A percentile compares a stretch with the other conserved stretches of the same genome.
Conservation (phyloP, 23 tunicate genomes). For the Diplosoma virens region DNA sequence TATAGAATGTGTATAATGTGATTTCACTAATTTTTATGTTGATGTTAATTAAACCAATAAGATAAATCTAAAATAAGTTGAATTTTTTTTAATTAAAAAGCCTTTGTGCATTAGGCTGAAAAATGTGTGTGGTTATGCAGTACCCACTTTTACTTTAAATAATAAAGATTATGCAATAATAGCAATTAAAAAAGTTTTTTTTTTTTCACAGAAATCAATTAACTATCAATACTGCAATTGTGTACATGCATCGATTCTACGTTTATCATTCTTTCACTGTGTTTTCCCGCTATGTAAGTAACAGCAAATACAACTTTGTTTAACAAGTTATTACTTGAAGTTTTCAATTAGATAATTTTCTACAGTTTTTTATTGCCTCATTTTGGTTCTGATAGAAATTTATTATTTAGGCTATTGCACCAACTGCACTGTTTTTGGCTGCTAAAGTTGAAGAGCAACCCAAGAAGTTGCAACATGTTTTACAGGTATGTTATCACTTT, state of each 20-base stretch:
- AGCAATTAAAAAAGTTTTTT: background rate
- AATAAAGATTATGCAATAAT: background rate
- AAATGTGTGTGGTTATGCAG: no score
- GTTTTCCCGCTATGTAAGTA: conserved; percentile 78
- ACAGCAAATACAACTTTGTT: no score
- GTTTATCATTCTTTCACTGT: conserved; percentile 90
- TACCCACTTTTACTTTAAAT: background rate
- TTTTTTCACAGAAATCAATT: conserved; percentile 74
- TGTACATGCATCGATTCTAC: conserved; percentile 96
- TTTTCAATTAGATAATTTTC: background rate
- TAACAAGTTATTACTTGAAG: background rate
- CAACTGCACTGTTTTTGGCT: conserved; percentile 93
- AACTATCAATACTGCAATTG: conserved; percentile 95
- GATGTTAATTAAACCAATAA: no score
- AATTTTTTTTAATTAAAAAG: no score
- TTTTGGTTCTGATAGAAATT: background rate
- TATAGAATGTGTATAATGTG: no score
- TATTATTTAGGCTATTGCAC: conserved; percentile 72
- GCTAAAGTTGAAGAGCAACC: conserved; percentile 99
- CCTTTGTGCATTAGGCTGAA: no score
- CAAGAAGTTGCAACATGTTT: conserved; percentile 94
- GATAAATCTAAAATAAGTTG: no score
- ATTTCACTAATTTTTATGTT: background rate
- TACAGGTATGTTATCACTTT: conserved; percentile 48
- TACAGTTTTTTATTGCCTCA: background rate